A percentile compares a stretch with the other conserved stretches of the same genome.
Conservation (phyloP, 2,113 vertebrate genomes). For the Oncorhynchus keta region DNA sequence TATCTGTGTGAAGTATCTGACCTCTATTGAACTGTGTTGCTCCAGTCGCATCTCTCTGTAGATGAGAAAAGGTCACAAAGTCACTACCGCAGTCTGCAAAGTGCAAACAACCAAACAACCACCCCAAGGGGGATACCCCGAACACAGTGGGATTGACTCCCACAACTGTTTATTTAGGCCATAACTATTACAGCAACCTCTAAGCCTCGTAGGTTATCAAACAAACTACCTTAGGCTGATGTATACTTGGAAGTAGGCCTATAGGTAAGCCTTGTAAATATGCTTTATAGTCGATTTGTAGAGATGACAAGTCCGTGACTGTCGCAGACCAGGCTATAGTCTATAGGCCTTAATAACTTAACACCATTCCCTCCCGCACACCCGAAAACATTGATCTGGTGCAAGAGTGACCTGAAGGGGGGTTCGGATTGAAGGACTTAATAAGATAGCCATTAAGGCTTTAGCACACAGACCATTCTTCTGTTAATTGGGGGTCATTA, state of each 20-base stretch:
- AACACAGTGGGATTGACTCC: no score
- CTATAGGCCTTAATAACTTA: background rate
- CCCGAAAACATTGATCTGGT: background rate
- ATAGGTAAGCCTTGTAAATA: background rate
- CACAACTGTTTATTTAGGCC: background rate
- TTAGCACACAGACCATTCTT: constrained; percentile 41
- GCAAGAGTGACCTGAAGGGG: background rate
- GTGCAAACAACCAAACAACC: no score
- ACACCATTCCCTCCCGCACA: background rate
- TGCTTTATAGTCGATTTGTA: no score
- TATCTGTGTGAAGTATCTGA: background rate
- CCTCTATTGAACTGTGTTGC: background rate
- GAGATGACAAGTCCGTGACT: no score
- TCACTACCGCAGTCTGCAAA: background rate
- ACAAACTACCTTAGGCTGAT: background rate
- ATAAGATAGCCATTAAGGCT: constrained; percentile 38
- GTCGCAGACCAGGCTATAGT: no score
- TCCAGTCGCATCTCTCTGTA: background rate
- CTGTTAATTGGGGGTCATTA: constrained; percentile 43
- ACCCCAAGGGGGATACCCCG: no score
- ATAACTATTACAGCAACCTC: no score
- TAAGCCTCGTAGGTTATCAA: background rate
- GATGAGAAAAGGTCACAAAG: background rate
- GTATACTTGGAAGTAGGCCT: background rate
- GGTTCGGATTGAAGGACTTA: constrained; percentile 29